phyloP scores from a whole-genome alignment of 2,797 vertebrate species.

The Amniataba percoides region DNA sequence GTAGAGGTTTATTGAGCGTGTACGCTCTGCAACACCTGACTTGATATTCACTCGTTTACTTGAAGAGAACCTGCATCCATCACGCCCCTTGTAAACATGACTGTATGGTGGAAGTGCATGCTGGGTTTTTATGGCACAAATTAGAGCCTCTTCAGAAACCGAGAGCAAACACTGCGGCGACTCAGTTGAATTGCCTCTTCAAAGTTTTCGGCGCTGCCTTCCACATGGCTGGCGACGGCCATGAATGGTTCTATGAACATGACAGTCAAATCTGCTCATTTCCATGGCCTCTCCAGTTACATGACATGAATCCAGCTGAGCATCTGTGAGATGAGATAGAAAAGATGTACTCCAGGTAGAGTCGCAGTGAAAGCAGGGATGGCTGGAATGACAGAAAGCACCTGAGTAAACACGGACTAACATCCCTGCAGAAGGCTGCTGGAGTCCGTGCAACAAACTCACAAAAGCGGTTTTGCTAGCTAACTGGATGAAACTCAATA shows the following conservation, averaged over 20 bases:
- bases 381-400: slow-evolving; percentile 5
- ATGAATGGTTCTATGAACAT: slow-evolving; percentile 1
- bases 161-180: slow-evolving; percentile 9
- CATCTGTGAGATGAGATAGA: slow-evolving; percentile 38
- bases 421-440: slow-evolving; percentile 8
- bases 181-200: slow-evolving; percentile 14
- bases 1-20: slow-evolving; percentile 24
- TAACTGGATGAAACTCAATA: slow-evolving; percentile 27
- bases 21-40: slow-evolving; percentile 13
- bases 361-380: not conserved
- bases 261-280: slow-evolving; percentile 29
- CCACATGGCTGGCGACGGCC: slow-evolving; percentile 15
- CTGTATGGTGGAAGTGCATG: slow-evolving; percentile 4
- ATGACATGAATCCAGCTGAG: slow-evolving; percentile 21
- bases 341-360: slow-evolving; percentile 15
- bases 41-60: slow-evolving; percentile 27
- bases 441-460: not conserved
- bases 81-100: slow-evolving; percentile 38
- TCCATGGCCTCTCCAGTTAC: slow-evolving; percentile 8
- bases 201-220: slow-evolving; percentile 29
- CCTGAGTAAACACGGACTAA: slow-evolving; percentile 37
- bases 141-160: slow-evolving; percentile 28
- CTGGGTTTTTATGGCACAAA: slow-evolving; percentile 25
- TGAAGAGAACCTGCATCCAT: slow-evolving; percentile 35
- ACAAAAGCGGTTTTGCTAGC: slow-evolving; percentile 6